Conservation (phyloP, 2,888 invertebrate species). For the Yponomeuta malinellus region DNA sequence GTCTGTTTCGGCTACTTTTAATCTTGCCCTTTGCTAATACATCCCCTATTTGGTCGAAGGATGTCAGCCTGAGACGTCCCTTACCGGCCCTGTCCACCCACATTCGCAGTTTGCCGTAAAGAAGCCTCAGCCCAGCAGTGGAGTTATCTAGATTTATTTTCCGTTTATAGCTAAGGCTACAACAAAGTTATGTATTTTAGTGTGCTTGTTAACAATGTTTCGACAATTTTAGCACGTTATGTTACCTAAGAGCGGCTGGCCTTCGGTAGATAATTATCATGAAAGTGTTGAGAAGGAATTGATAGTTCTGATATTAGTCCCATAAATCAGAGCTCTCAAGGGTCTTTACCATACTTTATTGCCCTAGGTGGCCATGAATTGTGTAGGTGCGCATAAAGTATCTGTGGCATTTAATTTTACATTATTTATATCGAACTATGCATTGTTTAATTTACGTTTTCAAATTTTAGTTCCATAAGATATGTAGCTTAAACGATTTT, state of each 20-base stretch:
- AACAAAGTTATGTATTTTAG: background rate
- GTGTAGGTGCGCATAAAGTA: background rate
- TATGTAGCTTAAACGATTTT: background rate
- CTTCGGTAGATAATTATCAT: background rate
- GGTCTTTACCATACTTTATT: background rate
- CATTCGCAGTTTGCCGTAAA: no score
- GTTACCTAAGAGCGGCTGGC: background rate
- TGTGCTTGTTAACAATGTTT: background rate
- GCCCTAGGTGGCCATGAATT: background rate
- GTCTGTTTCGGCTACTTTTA: no score
- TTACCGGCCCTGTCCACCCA: no score
- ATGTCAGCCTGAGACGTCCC: no score
- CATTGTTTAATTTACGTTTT: background rate
- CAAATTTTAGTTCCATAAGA: no score
- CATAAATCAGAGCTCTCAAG: background rate
- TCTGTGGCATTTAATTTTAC: background rate
- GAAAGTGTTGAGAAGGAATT: background rate
- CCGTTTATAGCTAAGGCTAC: background rate
- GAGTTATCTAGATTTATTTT: no score
- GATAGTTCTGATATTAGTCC: background rate
- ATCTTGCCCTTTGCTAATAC: no score
- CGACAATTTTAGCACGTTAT: conserved; percentile 5
- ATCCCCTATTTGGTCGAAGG: no score
- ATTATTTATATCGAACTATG: background rate
- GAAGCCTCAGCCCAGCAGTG: no score